phyloP scores from a whole-genome alignment of 1,140 invertebrate genomes.

The Cyclina sinensis region DNA sequence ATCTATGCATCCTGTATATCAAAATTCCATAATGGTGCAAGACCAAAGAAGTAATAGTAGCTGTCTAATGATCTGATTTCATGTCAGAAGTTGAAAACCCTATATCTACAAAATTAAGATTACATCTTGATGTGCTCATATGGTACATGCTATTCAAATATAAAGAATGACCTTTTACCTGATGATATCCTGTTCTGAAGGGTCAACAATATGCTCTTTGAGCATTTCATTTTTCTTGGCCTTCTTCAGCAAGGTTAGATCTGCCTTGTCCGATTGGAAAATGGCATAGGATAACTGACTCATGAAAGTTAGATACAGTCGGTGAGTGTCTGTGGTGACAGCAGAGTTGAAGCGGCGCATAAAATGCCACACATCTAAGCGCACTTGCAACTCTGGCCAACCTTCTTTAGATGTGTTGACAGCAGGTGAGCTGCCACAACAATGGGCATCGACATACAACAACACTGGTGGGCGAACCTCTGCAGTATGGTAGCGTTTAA shows the following conservation, averaged over 20 bases:
- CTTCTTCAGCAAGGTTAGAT: conserved; percentile 58
- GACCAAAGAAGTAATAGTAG: too few species aligned
- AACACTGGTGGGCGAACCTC: conserved; percentile 30
- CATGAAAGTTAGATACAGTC: conserved; percentile 71
- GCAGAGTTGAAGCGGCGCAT: conserved; percentile 69
- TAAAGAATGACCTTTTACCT: conserved; percentile 1
- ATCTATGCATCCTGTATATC: too few species aligned
- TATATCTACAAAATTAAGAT: too few species aligned
- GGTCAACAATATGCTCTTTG: not conserved
- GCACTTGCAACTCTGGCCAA: too few species aligned
- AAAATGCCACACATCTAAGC: conserved; percentile 77
- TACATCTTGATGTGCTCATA: too few species aligned
- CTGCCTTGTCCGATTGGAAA: conserved; percentile 67
- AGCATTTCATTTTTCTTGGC: conserved; percentile 69
- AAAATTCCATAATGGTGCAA: too few species aligned
- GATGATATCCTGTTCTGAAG: conserved; percentile 39
- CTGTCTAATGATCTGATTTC: too few species aligned
- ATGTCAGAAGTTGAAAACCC: too few species aligned
- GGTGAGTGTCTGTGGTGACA: conserved; percentile 70
- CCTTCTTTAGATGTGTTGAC: too few species aligned
- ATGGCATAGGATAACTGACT: conserved; percentile 66
- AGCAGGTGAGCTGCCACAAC: too few species aligned
- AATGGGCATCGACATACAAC: conserved; percentile 47
- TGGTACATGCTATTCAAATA: too few species aligned
- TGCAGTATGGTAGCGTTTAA: conserved; percentile 24